Evolutionary conservation across 1,140 invertebrate genomes (phyloP), one percentile per base, ranked within the genome.

Genomic region (Micrasema longulum): DNA sequence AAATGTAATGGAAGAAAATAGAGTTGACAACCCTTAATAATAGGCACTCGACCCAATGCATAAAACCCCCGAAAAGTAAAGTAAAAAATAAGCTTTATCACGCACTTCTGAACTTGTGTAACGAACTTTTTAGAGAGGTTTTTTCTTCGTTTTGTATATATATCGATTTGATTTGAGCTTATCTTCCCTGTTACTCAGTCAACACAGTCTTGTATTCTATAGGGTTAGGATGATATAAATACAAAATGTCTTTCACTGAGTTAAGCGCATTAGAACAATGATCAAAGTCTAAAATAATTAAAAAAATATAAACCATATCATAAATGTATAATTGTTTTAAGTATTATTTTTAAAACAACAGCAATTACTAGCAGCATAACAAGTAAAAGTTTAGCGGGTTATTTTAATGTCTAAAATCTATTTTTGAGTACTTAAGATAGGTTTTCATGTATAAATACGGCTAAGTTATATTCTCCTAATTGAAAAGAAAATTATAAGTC

Each of bases 51-150:
- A 60, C 55, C 31, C 63, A 31, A 45, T 43, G 35, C 35, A 60
- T 67, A 60, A 69, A 57, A 69, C 16, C 23, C 1, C 53, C 36
- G 53, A 9, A 57, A 38, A 16, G 23, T 31, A 36, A 52, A 64
- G 36, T 64, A 71, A 74, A 74, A 66, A 74, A 67, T 38, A 48
- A 43, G 67, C 55, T 50, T 62, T 53, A 41, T 69, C 73, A 72
- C 69, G 73, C 73, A 72, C 73, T 75, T 72, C 57, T 72, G 48
- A 69, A 48, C 53, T 72, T 69, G 71, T 71, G 52, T 73, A 50
- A 72, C 63, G 62, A 72, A 26, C 64, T 68, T 60, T 62, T 73
- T 65, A 35, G 23, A 26, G 12, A 69, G n/a, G 7, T 47, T 69
- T 72, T 75, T 71, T 69, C 60, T 69, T 9, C 62, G 23, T 72